phyloP scores from a whole-genome alignment of 2,888 invertebrate genomes.

The Perizoma affinitatum region DNA sequence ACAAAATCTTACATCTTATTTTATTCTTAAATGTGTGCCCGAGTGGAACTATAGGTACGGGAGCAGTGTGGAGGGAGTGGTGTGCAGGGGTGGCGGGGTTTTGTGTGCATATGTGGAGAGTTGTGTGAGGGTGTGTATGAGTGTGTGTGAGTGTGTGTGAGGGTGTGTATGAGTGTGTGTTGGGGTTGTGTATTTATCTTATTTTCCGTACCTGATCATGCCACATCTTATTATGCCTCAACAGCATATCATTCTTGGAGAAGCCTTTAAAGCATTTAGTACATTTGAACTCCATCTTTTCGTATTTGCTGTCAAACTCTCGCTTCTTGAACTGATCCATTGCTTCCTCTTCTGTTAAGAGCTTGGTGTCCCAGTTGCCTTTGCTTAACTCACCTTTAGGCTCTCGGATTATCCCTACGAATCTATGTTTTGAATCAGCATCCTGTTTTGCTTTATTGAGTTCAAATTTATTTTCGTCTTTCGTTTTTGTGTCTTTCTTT shows the following conservation, averaged over 20 bases:
- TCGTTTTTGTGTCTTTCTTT: neutral
- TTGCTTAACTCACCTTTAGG: slow-evolving; percentile 52
- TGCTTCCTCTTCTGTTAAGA: slow-evolving; percentile 65
- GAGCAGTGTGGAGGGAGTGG: too few species aligned
- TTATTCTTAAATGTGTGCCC: too few species aligned
- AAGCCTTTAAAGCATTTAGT: slow-evolving; percentile 67
- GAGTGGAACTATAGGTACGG: too few species aligned
- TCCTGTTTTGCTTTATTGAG: neutral
- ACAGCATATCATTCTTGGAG: slow-evolving; percentile 65
- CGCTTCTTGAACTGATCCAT: slow-evolving; percentile 58
- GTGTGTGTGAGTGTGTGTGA: too few species aligned
- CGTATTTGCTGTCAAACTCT: slow-evolving; percentile 52
- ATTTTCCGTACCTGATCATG: slow-evolving; percentile 44
- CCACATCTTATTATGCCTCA: slow-evolving; percentile 60
- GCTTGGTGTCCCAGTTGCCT: slow-evolving; percentile 61
- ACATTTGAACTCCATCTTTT: slow-evolving; percentile 61
- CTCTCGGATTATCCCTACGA: slow-evolving; percentile 22
- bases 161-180: too few species aligned
- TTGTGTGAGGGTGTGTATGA: too few species aligned
- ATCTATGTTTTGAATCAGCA: slow-evolving; percentile 15
- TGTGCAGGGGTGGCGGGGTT: too few species aligned
- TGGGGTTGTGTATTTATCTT: neutral
- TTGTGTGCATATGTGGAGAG: too few species aligned
- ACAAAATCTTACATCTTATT: too few species aligned
- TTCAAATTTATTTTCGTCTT: slow-evolving; percentile 3